phyloP scores from a whole-genome alignment of 1,140 invertebrate genomes.

The Hyposmocoma kahamanoa region DNA sequence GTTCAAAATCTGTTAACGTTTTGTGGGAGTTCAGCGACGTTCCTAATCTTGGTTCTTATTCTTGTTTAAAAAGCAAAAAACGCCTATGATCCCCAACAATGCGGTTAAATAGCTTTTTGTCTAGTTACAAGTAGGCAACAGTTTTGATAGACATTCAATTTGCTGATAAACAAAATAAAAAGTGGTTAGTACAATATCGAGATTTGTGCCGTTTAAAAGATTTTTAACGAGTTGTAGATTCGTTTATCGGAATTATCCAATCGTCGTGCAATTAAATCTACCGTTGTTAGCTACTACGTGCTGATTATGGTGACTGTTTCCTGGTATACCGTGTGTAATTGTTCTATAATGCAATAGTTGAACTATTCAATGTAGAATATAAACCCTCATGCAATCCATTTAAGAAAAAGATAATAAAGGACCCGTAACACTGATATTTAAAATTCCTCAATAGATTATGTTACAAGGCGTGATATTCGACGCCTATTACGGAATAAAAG shows the following conservation, averaged over 20 bases:
- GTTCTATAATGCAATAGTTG: background rate
- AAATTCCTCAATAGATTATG: too few relatives aligned
- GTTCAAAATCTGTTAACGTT: slow-evolving; percentile 61
- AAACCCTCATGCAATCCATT: too few relatives aligned
- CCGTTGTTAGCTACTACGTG: slow-evolving; percentile 7
- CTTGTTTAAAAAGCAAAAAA: slow-evolving; percentile 46
- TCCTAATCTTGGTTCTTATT: slow-evolving; percentile 49
- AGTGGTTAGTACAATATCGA: background rate
- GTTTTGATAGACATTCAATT: slow-evolving; percentile 29
- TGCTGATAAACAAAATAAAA: slow-evolving; percentile 12
- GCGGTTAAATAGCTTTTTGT: slow-evolving; percentile 57
- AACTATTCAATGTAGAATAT: background rate
- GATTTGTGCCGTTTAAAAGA: slow-evolving; percentile 1
- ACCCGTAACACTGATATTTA: too few relatives aligned
- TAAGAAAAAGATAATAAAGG: too few relatives aligned
- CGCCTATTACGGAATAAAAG: too few relatives aligned
- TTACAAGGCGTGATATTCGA: too few relatives aligned
- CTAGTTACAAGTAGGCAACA: slow-evolving; percentile 29
- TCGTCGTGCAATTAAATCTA: background rate
- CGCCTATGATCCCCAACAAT: slow-evolving; percentile 47
- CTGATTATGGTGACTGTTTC: background rate
- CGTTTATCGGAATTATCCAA: slow-evolving; percentile 1
- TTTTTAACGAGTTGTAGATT: background rate
- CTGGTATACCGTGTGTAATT: background rate
- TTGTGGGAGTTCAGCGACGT: slow-evolving; percentile 47